phyloP scores from a whole-genome alignment of 2,888 invertebrate species.

The Acleris holmiana region DNA sequence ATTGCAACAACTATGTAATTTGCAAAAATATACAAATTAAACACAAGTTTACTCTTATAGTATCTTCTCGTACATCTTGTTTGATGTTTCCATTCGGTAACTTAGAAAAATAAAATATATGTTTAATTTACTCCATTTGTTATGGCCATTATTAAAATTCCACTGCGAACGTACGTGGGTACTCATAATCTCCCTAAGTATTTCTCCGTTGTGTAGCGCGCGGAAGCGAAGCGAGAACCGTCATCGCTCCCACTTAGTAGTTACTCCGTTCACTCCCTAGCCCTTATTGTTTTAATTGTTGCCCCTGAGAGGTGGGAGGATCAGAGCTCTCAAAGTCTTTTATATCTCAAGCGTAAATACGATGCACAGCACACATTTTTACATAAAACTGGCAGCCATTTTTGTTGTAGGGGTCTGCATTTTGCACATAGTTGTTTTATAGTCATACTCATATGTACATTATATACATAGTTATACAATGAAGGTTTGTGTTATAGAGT shows the following conservation, averaged over 20 bases:
- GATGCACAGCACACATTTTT: slow-evolving; percentile 48
- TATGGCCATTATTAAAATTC: slow-evolving; percentile 14
- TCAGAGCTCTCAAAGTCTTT: slow-evolving; percentile 70
- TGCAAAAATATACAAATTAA: neutral
- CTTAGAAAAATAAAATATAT: neutral
- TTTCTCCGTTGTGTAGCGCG: slow-evolving; percentile 60
- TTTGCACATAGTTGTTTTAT: neutral
- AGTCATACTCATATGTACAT: too few relatives aligned
- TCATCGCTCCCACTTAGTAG: slow-evolving; percentile 77
- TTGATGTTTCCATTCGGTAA: too few relatives aligned
- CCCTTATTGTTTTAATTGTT: slow-evolving; percentile 80
- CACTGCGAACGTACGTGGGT: slow-evolving; percentile 50
- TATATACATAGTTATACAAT: too few relatives aligned
- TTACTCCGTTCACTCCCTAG: slow-evolving; percentile 63
- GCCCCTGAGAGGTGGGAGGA: slow-evolving; percentile 78
- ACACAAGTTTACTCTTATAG: neutral
- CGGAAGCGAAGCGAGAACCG: slow-evolving; percentile 53
- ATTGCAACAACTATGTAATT: neutral
- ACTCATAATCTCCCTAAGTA: slow-evolving; percentile 70
- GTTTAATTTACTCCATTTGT: neutral
- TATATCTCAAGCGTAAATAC: slow-evolving; percentile 62
- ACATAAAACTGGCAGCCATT: slow-evolving; percentile 52
- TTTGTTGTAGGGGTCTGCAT: slow-evolving; percentile 41
- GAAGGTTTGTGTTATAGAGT: too few relatives aligned
- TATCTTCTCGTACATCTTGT: too few relatives aligned